These are phyloP conservation scores for Acanthurus tractus DNA, from an alignment of 2,797 vertebrate genomes.

Conservation along the genomic window DNA sequence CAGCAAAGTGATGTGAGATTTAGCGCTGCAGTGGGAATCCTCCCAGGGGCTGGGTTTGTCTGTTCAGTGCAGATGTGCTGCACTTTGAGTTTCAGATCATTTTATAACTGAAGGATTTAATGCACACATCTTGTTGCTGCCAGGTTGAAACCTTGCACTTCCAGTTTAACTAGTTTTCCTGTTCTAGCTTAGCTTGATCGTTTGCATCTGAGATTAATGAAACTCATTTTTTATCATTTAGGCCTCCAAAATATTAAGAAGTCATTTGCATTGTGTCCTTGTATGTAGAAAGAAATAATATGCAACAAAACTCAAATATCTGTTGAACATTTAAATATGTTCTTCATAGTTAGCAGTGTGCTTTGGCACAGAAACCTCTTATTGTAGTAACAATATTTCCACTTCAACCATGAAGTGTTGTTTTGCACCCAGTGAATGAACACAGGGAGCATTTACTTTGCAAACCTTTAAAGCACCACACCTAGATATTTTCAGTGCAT, in stretches of 20 bases:
- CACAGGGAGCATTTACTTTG: conserved; percentile 69
- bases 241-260: background rate
- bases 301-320: background rate
- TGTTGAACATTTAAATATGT: background rate
- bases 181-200: background rate
- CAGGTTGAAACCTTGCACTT: conserved; percentile 21
- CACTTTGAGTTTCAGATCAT: background rate
- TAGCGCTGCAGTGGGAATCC: conserved; percentile 42
- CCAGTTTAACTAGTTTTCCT: conserved; percentile 25
- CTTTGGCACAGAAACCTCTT: background rate
- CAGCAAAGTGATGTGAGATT: conserved; percentile 61
- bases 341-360: background rate
- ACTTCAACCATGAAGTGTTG: background rate
- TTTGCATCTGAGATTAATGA: background rate
- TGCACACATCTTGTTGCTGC: background rate
- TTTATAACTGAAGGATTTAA: background rate
- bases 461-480: conserved; percentile 61
- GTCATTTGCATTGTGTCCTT: too few species aligned
- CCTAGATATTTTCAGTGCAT: conserved; percentile 52
- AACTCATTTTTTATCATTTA: background rate
- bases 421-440: conserved; percentile 18
- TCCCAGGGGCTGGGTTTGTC: conserved; percentile 15
- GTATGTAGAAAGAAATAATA: background rate
- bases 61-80: conserved; percentile 29
- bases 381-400: conserved; percentile 9